Conservation (phyloP, 2,797 vertebrate genomes). For the Pantherophis alleghaniensis region DNA sequence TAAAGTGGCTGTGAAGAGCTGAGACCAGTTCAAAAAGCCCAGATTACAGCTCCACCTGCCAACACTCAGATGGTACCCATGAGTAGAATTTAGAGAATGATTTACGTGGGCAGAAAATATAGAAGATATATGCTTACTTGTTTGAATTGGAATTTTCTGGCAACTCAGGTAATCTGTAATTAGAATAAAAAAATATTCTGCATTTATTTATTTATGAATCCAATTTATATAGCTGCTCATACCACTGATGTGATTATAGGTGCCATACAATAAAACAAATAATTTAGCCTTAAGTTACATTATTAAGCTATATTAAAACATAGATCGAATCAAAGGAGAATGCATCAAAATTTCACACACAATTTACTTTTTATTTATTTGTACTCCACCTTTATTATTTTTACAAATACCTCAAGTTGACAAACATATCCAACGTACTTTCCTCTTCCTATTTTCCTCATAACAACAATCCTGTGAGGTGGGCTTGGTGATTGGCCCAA, state of each 20-base stretch:
- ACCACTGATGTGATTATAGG: not conserved
- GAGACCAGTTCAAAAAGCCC: not conserved
- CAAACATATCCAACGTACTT: too few relatives aligned
- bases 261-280: not conserved
- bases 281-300: not conserved
- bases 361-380: not conserved
- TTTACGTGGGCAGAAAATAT: not conserved
- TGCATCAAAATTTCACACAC: not conserved
- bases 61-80: not conserved
- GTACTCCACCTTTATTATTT: too few relatives aligned
- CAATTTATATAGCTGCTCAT: not conserved
- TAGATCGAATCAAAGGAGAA: not conserved
- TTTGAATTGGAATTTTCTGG: constrained; percentile 70
- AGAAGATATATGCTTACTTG: constrained; percentile 68
- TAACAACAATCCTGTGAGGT: not conserved
- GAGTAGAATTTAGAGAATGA: not conserved
- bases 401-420: too few relatives aligned
- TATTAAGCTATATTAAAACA: not conserved
- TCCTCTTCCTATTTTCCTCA: too few relatives aligned
- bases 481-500: not conserved
- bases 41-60: not conserved
- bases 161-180: constrained; percentile 75
- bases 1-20: not conserved
- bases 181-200: constrained; percentile 6
- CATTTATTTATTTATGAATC: not conserved